Evolutionary conservation across 2,888 invertebrate genomes (phyloP), one percentile per base, ranked within the genome.

Genomic region (Aspidiotus rigidus): DNA sequence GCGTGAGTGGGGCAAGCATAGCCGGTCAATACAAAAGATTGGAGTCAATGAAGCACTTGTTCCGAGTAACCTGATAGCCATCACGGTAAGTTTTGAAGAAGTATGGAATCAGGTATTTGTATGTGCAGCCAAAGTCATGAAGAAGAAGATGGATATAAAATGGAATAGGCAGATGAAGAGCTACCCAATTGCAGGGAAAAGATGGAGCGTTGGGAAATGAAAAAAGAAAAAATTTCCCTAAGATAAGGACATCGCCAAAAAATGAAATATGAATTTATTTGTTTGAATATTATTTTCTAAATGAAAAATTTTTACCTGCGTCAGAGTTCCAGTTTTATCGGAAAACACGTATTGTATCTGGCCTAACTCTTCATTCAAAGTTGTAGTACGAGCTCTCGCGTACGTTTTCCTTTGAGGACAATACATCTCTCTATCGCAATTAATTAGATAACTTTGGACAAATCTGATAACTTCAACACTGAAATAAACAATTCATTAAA

Each of bases 271-370:
- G 28, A 28, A 28, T 28, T 28, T 28, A 28, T 28, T 28, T 28
- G 28, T 28, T 28, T 28, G 28, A 28, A 28, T n/a, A n/a, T n/a
- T n/a, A n/a, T 28, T 28, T 28, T 5, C 10, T 7, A 5, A 39
- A 59, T 15, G 39, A 39, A 16, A 17, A 39, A 40, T 28, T 2
- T 17, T 54, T 72, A 82, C 82, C 80, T 83, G 96, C 41, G 99
- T 99, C 70, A 99, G 83, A 13, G 99, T 99, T 75, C 99, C 99
- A 72, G 99, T 99, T 83, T 99, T 99, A 80, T 99, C 99, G 63
- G 96, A 96, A 82, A 99, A 99, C 77, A 99, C 90, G 81, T 99
- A 99, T 80, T 99, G 95, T 76, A 99, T 97, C 83, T 98, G 96
- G 74, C 97, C 96, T 74, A 98, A 84, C 81, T 98, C 99, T 80